Percentiles rank a stretch among this genome's conserved stretches.
These are phyloP conservation scores for Lithophane leautieri DNA, from an alignment of 2,888 invertebrate genomes.

Conservation along the genomic window DNA sequence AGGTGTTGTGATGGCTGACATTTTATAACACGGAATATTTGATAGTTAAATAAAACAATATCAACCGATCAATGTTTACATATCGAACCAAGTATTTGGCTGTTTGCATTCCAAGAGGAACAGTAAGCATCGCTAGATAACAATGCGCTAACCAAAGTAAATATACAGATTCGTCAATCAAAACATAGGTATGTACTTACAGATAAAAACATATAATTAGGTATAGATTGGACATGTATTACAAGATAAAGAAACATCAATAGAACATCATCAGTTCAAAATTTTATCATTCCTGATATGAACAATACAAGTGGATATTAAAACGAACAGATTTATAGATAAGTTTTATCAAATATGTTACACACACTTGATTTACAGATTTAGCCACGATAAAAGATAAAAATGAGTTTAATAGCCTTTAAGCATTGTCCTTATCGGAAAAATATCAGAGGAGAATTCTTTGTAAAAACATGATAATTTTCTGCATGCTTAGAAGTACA, in stretches of 20 bases:
- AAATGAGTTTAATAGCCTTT: constrained; percentile 84
- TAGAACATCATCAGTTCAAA: constrained; percentile 74
- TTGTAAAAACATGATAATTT: constrained; percentile 35
- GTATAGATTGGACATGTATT: constrained; percentile 73
- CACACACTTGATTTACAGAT: constrained; percentile 80
- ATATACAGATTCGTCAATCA: constrained; percentile 82
- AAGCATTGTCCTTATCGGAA: constrained; percentile 69
- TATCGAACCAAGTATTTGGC: constrained; percentile 73
- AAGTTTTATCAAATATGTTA: constrained; percentile 80
- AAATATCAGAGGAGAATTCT: constrained; percentile 35
- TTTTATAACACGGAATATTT: constrained; percentile 72
- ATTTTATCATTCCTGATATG: constrained; percentile 75
- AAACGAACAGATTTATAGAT: constrained; percentile 84
- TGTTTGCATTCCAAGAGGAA: constrained; percentile 81
- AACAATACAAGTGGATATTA: constrained; percentile 73
- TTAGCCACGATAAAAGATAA: constrained; percentile 83
- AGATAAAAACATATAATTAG: constrained; percentile 54
- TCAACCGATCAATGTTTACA: constrained; percentile 77
- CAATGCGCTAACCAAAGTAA: constrained; percentile 80
- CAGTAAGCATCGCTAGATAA: constrained; percentile 76
- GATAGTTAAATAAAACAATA: constrained; percentile 73
- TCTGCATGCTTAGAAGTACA: constrained; percentile 9
- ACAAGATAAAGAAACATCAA: constrained; percentile 80
- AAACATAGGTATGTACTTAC: constrained; percentile 67
- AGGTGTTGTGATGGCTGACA: constrained; percentile 70